A percentile compares a stretch with the other conserved stretches of the same genome.
Conservation (phyloP, 2,888 invertebrate genomes). For the Heterodera filipjevi region DNA sequence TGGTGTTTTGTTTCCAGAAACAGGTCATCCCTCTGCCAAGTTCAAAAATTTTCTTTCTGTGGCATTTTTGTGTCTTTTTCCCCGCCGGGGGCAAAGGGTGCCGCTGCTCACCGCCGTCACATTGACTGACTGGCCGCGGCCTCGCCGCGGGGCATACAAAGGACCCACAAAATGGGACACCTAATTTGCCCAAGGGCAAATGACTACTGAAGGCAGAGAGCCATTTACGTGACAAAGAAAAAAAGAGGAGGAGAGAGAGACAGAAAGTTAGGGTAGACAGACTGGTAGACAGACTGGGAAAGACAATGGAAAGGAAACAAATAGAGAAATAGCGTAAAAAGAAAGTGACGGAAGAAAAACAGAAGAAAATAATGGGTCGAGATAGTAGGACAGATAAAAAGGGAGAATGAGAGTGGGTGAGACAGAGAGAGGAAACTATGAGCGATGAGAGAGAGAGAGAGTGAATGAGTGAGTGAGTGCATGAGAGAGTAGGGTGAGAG, state of each 20-base stretch:
- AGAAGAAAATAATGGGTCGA: too few relatives aligned
- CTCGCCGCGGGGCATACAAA: not conserved
- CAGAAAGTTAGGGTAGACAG: not conserved
- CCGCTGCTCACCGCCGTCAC: not conserved
- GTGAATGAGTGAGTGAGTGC: too few relatives aligned
- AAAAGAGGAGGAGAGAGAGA: not conserved
- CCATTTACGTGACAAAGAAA: not conserved
- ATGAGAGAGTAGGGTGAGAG: not conserved
- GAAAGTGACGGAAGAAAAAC: not conserved
- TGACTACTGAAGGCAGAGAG: slow-evolving; percentile 6
- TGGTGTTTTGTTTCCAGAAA: not conserved
- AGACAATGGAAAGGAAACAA: not conserved
- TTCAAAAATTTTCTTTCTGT: not conserved
- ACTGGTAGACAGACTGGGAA: not conserved
- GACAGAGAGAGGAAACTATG: too few relatives aligned
- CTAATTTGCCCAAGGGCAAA: not conserved
- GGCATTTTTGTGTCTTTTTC: not conserved
- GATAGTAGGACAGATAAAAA: too few relatives aligned
- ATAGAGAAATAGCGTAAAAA: not conserved
- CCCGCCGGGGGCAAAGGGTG: slow-evolving; percentile 2
- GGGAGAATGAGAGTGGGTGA: too few relatives aligned
- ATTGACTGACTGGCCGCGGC: not conserved
- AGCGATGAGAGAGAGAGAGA: too few relatives aligned
- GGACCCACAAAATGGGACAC: not conserved
- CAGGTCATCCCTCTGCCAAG: not conserved